A percentile compares a stretch with the other conserved stretches of the same genome.
These are phyloP conservation scores for Lophotis ruficrista DNA, from an alignment of 2,113 vertebrate genomes.

Conservation along the genomic window DNA sequence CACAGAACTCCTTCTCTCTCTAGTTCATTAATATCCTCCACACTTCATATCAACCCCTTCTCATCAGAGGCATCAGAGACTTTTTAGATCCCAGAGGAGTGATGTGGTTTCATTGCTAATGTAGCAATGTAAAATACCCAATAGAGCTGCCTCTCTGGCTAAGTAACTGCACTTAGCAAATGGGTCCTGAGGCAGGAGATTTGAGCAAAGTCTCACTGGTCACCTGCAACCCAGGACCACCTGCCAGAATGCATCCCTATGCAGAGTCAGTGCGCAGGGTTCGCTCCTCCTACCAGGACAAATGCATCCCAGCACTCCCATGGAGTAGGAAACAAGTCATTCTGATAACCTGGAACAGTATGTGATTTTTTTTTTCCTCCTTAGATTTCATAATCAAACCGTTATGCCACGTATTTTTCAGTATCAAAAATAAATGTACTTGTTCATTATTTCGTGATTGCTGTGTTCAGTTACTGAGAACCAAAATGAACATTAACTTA, in stretches of 20 bases:
- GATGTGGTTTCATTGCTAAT: neutral
- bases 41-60: neutral
- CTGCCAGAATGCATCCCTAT: neutral
- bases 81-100: neutral
- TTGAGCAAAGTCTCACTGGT: neutral
- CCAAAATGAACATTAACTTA: neutral
- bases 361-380: neutral
- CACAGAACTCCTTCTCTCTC: neutral
- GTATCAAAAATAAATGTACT: neutral
- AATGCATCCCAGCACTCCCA: neutral
- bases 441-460: neutral
- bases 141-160: fast-evolving
- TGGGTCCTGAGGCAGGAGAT: neutral
- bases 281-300: neutral
- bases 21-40: neutral
- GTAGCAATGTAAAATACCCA: neutral
- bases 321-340: neutral
- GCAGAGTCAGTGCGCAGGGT: neutral
- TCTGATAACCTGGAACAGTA: neutral
- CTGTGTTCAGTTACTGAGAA: neutral
- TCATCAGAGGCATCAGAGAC: neutral
- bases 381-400: neutral
- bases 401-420: neutral
- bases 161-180: fast-evolving
- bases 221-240: neutral